Evolutionary conservation across 2,797 vertebrate genomes (phyloP), one percentile per base, ranked within the genome.

Genomic region (Argentina silus): DNA sequence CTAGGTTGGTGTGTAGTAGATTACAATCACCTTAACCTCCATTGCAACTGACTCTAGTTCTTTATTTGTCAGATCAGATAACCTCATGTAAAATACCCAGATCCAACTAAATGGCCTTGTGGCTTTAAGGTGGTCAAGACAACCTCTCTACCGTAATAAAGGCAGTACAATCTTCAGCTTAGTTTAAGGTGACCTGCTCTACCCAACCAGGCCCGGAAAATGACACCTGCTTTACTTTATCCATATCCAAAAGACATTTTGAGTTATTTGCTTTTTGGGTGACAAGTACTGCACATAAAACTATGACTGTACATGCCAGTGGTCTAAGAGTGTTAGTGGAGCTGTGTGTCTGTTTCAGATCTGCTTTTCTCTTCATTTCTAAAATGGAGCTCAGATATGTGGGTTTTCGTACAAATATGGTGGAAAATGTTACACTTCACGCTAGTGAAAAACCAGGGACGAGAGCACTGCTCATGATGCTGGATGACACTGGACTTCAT

Each of bases 401-500:
- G 14, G 15, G 65, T 64, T 43, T 69, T 9, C 66, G 63, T 57
- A 55, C 14, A 15, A 75, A 72, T 67, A 63, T 67, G 19, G 67
- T 50, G 15, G 50, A 60, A 81, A 64, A 72, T 74, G 42, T 65
- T 68, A 10, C 27, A 6, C 63, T 69, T 70, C 6, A 60, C 15
- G 59, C 59, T 78, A 21, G 21, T 69, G 11, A 68, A 19, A 77
- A 75, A 79, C 70, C 70, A 77, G 61, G 21, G 17, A 70, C 21
- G 14, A 64, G 69, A 17, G 14, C 23, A 17, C 47, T 50, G 67
- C 63, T 80, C 23, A 27, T 72, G 27, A 53, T 36, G 4, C 53
- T 53, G 66, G 42, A 67, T 51, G 76, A 65, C n/a, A 60, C 56
- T 69, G 51, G 75, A 81, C 81, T 56, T 75, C 80, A 69, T 79